phyloP scores from a whole-genome alignment of 2,797 vertebrate genomes.

The Coilia nasus region DNA sequence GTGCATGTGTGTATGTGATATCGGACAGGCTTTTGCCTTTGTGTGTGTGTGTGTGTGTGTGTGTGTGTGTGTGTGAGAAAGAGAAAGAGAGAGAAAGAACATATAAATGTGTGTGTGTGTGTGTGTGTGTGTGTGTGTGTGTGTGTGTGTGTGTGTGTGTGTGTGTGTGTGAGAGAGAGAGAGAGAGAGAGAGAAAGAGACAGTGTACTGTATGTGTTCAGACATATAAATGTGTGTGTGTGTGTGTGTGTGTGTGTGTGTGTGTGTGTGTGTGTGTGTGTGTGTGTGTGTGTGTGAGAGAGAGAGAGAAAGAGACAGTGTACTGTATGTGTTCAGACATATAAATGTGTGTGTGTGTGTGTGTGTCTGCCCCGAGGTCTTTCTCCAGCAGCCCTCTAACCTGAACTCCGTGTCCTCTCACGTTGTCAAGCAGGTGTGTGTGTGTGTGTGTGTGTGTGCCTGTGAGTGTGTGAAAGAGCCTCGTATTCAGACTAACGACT shows the following conservation, averaged over 20 bases:
- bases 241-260: background rate
- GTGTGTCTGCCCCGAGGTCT: background rate
- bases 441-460: too few relatives aligned
- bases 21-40: too few relatives aligned
- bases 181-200: too few relatives aligned
- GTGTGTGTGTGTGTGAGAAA: too few relatives aligned
- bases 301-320: background rate
- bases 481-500: slow-evolving; percentile 61
- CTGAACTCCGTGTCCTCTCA: background rate
- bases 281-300: background rate
- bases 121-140: too few relatives aligned
- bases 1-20: background rate
- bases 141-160: background rate
- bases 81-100: too few relatives aligned
- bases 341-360: background rate
- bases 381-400: background rate
- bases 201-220: background rate
- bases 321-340: background rate
- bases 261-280: too few relatives aligned
- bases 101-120: too few relatives aligned
- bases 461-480: background rate
- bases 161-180: background rate
- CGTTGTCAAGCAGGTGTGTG: background rate
- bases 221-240: background rate
- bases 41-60: background rate